These are phyloP conservation scores for Apantesis nais DNA, from an alignment of 2,888 invertebrate species.

Conservation along the genomic window DNA sequence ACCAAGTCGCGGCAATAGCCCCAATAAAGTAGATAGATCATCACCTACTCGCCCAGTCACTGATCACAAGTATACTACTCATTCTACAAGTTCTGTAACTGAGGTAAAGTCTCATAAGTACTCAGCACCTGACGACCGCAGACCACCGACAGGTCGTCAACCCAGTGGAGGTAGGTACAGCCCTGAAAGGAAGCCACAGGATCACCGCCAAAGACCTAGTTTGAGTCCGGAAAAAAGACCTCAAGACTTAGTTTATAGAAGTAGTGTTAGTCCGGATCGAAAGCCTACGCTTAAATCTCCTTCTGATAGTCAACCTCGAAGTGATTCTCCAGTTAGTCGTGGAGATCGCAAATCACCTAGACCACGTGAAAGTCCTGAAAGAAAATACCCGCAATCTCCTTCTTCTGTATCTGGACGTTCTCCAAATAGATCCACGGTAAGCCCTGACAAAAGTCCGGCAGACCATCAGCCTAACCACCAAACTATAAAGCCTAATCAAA, in stretches of 20 bases:
- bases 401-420: conserved; percentile 26
- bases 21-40: conserved; percentile 60
- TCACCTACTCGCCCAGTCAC: conserved; percentile 67
- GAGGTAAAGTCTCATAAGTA: conserved; percentile 62
- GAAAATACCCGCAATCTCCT: conserved; percentile 31
- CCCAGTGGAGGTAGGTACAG: conserved; percentile 62
- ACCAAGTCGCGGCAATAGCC: conserved; percentile 69
- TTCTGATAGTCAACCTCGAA: conserved; percentile 15
- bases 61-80: conserved; percentile 64
- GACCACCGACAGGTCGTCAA: conserved; percentile 59
- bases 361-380: conserved; percentile 55
- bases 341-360: conserved; percentile 41
- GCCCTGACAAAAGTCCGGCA: conserved; percentile 33
- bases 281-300: conserved; percentile 40
- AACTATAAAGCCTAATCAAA: conserved; percentile 44
- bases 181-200: conserved; percentile 63
- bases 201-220: conserved; percentile 57
- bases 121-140: conserved; percentile 59
- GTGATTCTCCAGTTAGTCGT: conserved; percentile 28
- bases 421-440: conserved; percentile 26
- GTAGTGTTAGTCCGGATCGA: conserved; percentile 59
- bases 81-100: conserved; percentile 60
- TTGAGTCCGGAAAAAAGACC: conserved; percentile 68
- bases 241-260: conserved; percentile 42
- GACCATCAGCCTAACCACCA: conserved; percentile 17